Evolutionary conservation across 2,888 invertebrate genomes (phyloP), one percentile per base, ranked within the genome.

Genomic region (Argynnis bischoffii): DNA sequence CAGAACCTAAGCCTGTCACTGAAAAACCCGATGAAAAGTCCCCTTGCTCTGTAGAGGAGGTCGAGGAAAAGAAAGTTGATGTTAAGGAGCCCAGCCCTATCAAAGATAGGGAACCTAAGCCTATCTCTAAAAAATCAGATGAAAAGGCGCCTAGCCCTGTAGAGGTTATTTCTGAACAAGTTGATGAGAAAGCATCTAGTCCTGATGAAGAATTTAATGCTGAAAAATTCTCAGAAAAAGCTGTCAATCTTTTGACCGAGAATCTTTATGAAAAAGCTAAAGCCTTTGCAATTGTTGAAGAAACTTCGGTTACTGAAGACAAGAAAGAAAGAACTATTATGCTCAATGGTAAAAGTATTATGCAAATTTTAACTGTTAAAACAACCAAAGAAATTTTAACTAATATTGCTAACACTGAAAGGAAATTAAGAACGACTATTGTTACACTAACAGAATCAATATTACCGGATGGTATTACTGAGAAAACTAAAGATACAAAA

Each of bases 401-500:
- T n/a, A 66, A 68, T 47, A 46, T 47, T 53, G 18, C 41, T 13
- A 66, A 47, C 26, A 53, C 59, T 1, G 31, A 6, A 11, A 66
- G 35, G 31, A 69, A 69, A 69, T 55, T 69, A n/a, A 64, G 46
- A 51, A 66, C 64, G 11, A 59, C 68, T 13, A n/a, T 63, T 8
- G 66, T 64, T 18, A 69, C 69, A 31, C 26, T 73, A 18, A 69
- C 66, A 15, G 70, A 67, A 70, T 69, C 68, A n/a, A 26, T 69
- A 41, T 66, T 70, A 21, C 70, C 67, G 16, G 75, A 75, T 6
- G 70, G 73, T 31, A 70, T 70, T 8, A 75, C 74, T 16, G 79
- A 79, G 75, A 71, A 77, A n/a, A 77, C 77, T 3, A 78, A 78
- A 67, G 79, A 81, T 71, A 71, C 77, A 8, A 79, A 76, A 72